Base-by-base conservation (phyloP, 1,140 invertebrate species). In the Bombus impatiens region DNA sequence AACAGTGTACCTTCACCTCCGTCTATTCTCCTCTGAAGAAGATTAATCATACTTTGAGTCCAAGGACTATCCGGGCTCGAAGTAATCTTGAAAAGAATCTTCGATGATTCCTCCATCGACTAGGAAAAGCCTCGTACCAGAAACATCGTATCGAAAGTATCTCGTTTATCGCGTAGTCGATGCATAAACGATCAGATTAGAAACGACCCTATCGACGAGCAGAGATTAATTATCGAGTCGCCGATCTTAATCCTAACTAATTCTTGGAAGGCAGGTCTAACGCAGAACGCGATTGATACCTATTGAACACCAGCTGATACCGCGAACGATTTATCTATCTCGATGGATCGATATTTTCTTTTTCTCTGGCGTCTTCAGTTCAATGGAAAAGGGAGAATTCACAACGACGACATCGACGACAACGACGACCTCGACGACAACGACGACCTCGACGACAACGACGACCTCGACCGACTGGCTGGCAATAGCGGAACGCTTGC, bases 21-120 rank as follows among this genome's bases (percentile, higher is more conserved):
- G 47, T 67, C 81, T 32, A 47, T 77, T 53, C 62, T 84, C 32
- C 75, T 9, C 15, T 32, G 68, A 32, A 28, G 62, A 74, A 85
- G 83, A 85, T 80, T 80, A 74, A 85, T 85, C 83, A 84, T 72
- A 80, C 42, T 65, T 74, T 65, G 72, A 85, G 78, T 72, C 32
- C 47, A 25, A 62, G 57, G 32, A 80, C 57, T 72, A 47, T 47
- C 35, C 53, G 9, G 42, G 32, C 78, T 40, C 25, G 78, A 80
- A 74, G 65, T 85, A 85, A 74, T 80, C 78, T 68, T 53, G 68
- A 80, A 65, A 80, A 72, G 77, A 72, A 85, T 85, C 78, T 85
- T 53, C 9, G 22, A 40, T 25, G 78, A 79, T 53, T 84, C n/a
- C 32, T 77, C n/a, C 25, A 42, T n/a, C 42, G 1, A 2, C 15